These are phyloP conservation scores for Drosophila peninsularis DNA, from an alignment of 2,888 invertebrate species.

Conservation along the genomic window DNA sequence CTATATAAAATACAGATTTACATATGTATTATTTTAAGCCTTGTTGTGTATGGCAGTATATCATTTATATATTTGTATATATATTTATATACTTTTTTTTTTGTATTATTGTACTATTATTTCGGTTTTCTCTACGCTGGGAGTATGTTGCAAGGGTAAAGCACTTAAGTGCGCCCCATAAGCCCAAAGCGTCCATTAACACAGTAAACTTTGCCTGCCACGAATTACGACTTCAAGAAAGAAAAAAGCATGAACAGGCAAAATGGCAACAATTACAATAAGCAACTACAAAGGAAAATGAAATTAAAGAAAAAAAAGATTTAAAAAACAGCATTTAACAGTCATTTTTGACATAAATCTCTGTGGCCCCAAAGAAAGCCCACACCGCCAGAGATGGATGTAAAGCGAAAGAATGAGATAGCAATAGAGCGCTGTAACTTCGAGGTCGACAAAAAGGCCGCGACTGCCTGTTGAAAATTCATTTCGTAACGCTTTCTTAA, in stretches of 20 bases:
- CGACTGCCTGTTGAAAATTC: slow-evolving; percentile 46
- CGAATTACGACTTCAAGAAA: slow-evolving; percentile 19
- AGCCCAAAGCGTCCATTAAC: slow-evolving; percentile 71
- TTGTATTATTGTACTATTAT: slow-evolving; percentile 47
- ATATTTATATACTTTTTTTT: neutral
- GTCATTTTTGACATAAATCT: slow-evolving; percentile 58
- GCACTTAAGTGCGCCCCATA: slow-evolving; percentile 60
- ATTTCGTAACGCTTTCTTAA: slow-evolving; percentile 77
- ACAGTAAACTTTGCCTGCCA: slow-evolving; percentile 67
- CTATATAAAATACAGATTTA: neutral
- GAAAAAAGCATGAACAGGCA: slow-evolving; percentile 47
- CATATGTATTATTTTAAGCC: too few species aligned
- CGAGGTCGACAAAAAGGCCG: slow-evolving; percentile 31
- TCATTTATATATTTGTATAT: neutral
- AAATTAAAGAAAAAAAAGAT: slow-evolving; percentile 3
- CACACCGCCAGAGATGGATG: neutral
- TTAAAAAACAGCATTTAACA: slow-evolving; percentile 42
- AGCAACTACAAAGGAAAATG: slow-evolving; percentile 26
- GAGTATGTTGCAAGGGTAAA: slow-evolving; percentile 64
- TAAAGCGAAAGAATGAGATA: slow-evolving; percentile 5
- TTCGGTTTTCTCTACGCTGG: slow-evolving; percentile 25
- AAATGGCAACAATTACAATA: slow-evolving; percentile 61
- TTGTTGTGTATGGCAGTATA: too few species aligned
- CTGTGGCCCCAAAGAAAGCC: slow-evolving; percentile 48
- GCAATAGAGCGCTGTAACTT: slow-evolving; percentile 2